A percentile compares a stretch with the other conserved stretches of the same genome.
These are phyloP conservation scores for Theonella swinhoei DNA, from an alignment of 37 sponge, comb jelly and placozoan species.

Conservation along the genomic window DNA sequence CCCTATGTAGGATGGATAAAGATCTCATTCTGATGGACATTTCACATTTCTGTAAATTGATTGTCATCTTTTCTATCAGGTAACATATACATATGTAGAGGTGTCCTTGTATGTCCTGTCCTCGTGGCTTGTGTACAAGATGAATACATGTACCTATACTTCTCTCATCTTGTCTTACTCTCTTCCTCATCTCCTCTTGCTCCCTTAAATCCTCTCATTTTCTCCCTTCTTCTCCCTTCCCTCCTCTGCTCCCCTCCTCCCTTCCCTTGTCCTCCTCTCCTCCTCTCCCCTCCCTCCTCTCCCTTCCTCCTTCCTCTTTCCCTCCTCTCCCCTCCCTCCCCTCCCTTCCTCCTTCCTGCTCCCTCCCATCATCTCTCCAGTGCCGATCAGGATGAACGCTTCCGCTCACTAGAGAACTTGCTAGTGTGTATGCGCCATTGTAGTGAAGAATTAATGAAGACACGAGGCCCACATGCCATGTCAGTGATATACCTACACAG, in stretches of 20 bases:
- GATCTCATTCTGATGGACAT: constrained; percentile 58
- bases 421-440: constrained; percentile 71
- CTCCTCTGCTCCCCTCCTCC: too few relatives aligned
- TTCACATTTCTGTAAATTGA: constrained; percentile 52
- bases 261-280: background rate
- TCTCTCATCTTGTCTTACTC: too few relatives aligned
- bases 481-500: constrained; percentile 56
- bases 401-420: constrained; percentile 51
- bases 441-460: constrained; percentile 33
- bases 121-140: too few relatives aligned
- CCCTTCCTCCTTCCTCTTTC: background rate
- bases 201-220: too few relatives aligned
- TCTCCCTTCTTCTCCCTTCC: background rate
- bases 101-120: too few relatives aligned
- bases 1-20: constrained; percentile 29
- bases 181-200: too few relatives aligned
- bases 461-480: constrained; percentile 5
- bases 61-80: constrained; percentile 67
- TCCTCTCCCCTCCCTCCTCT: background rate
- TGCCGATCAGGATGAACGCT: constrained; percentile 70
- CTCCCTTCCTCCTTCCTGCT: background rate
- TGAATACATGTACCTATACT: background rate
- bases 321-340: background rate
- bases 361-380: constrained; percentile 14
- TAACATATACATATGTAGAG: background rate